Percentiles rank a stretch among this genome's conserved stretches.
Conservation (phyloP, 2,888 invertebrate genomes). For the Neoascia interrupta region DNA sequence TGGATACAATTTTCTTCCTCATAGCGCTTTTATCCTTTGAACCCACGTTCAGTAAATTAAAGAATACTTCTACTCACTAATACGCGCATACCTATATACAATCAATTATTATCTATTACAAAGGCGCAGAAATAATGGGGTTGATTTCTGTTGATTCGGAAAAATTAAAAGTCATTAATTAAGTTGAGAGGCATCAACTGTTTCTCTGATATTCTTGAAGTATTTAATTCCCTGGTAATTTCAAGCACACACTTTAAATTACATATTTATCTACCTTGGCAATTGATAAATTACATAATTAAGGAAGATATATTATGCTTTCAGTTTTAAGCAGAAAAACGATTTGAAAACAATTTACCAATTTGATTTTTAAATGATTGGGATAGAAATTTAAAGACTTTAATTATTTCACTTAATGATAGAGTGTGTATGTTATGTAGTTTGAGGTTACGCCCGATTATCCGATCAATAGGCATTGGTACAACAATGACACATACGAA, state of each 20-base stretch:
- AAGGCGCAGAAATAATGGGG: slow-evolving; percentile 2
- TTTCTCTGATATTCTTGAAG: neutral
- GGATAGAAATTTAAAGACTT: too few relatives aligned
- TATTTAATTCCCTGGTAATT: slow-evolving; percentile 1
- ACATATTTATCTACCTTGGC: slow-evolving; percentile 9
- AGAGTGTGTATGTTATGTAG: too few relatives aligned
- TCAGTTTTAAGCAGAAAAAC: neutral
- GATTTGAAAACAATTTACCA: neutral
- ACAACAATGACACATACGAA: too few relatives aligned
- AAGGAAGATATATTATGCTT: neutral
- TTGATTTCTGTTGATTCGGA: slow-evolving; percentile 6
- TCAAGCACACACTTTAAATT: neutral
- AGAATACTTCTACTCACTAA: too few relatives aligned
- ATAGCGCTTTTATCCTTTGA: too few relatives aligned
- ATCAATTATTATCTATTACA: slow-evolving; percentile 21
- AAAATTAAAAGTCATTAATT: slow-evolving; percentile 27
- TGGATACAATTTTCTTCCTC: too few relatives aligned
- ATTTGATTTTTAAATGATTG: neutral
- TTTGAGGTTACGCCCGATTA: too few relatives aligned
- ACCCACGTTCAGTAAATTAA: too few relatives aligned
- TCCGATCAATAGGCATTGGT: too few relatives aligned
- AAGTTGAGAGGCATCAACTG: neutral
- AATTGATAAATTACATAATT: slow-evolving; percentile 14
- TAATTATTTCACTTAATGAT: too few relatives aligned
- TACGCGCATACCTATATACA: too few relatives aligned